A percentile compares a stretch with the other conserved stretches of the same genome.
Evolutionary conservation across 2,888 invertebrate genomes (phyloP).

Genomic region (Neuroscelio doddi): DNA sequence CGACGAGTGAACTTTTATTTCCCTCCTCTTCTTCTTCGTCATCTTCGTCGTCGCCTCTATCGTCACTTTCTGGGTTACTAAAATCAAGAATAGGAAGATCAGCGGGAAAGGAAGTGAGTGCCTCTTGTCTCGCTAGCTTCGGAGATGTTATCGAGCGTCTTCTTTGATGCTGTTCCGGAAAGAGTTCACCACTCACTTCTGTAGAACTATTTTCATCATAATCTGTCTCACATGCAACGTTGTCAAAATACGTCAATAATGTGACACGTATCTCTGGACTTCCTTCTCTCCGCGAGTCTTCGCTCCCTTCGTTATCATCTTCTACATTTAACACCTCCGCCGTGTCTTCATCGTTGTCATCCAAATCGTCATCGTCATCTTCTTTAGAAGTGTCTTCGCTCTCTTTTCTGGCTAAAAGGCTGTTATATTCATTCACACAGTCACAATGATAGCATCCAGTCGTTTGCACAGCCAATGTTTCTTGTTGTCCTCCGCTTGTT

Average conservation of each 20-base stretch:
- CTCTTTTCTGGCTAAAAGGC: conserved; percentile 73
- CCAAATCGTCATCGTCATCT: conserved; percentile 46
- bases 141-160: too few relatives aligned
- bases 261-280: conserved; percentile 66
- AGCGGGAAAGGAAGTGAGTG: conserved; percentile 78
- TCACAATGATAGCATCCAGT: conserved; percentile 83
- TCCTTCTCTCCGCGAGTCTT: conserved; percentile 55
- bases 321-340: conserved; percentile 45
- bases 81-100: conserved; percentile 52
- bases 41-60: conserved; percentile 57
- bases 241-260: conserved; percentile 49
- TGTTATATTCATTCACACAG: conserved; percentile 83
- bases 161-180: conserved; percentile 73
- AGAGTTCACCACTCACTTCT: conserved; percentile 41
- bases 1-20: conserved; percentile 67
- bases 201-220: conserved; percentile 33
- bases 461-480: conserved; percentile 74
- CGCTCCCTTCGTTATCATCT: conserved; percentile 47
- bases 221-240: conserved; percentile 35
- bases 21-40: conserved; percentile 46
- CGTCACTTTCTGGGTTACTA: conserved; percentile 11
- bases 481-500: conserved; percentile 10
- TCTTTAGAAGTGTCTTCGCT: conserved; percentile 57
- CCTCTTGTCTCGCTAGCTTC: conserved; percentile 82
- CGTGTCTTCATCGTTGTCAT: conserved; percentile 33